Percentiles rank a stretch among this genome's conserved stretches.
Evolutionary conservation across 1,140 invertebrate genomes (phyloP).

Genomic region (Drosophila seguyi): DNA sequence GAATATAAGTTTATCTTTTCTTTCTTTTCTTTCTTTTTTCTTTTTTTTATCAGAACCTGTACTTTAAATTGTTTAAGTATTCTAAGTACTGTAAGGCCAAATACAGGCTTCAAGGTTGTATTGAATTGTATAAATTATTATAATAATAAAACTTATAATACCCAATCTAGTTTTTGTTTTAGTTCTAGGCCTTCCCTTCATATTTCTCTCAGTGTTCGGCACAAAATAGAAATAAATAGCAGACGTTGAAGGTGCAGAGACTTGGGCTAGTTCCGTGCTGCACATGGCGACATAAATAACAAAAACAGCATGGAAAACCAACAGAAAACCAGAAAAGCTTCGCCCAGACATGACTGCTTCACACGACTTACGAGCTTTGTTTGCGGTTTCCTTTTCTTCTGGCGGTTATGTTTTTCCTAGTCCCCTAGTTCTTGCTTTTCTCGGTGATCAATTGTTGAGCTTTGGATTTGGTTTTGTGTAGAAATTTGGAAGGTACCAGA

Average conservation of each 20-base stretch:
- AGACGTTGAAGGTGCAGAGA: constrained; percentile 21
- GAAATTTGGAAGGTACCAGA: background rate
- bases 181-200: background rate
- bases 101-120: no score
- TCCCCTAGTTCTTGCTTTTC: no score
- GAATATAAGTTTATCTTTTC: no score
- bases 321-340: constrained; percentile 30
- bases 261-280: constrained; percentile 15
- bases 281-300: constrained; percentile 35
- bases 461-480: constrained; percentile 14
- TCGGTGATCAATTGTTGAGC: constrained; percentile 14
- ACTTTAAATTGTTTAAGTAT: no score
- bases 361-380: constrained; percentile 40
- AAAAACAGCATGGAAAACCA: constrained; percentile 12
- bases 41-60: background rate
- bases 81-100: no score
- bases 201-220: background rate
- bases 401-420: constrained; percentile 18
- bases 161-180: no score
- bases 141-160: no score
- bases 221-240: constrained; percentile 22
- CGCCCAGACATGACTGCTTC: constrained; percentile 32
- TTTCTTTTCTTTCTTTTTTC: no score
- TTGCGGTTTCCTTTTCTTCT: constrained; percentile 26
- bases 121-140: no score